Base-by-base conservation (phyloP, 2,113 vertebrate species). In the Aldabrachelys gigantea region DNA sequence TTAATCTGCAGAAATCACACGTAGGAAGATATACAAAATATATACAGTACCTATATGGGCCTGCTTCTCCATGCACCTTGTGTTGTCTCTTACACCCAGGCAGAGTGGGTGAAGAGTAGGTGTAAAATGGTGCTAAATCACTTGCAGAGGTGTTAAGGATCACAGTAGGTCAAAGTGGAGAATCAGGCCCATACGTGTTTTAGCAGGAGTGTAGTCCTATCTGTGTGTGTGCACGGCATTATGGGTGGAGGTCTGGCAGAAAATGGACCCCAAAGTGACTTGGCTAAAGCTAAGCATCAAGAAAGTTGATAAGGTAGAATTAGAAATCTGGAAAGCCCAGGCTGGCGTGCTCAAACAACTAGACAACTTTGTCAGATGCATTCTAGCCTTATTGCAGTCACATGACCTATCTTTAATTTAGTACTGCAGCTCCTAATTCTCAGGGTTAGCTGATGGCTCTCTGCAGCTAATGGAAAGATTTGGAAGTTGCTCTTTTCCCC, bases 1-100 rank as follows among this genome's bases (percentile, higher is more conserved):
- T 92, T 96, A 94, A 88, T 95, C 91, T 88, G 91, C 91, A 87
- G 91, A 82, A 83, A 4, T 8, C 27, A 31, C 53, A 44, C 88
- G 19, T 1, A 82, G 65, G 91, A 56, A 47, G 69, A 54, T 86
- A 0, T 6, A 1, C 1, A 89, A 89, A 84, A 5, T 29, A 25
- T 9, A 11, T 17, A 49, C 47, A 50, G 29, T 80, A 52, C 3
- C 53, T 49, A 21, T 1, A 13, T 1, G 81, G 89, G 83, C 2
- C 84, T 38, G 84, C 3, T 65, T 3, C 62, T 27, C 2, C 24
- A 2, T 6, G 22, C 57, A 59, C 4, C 49, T 56, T 0, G 0
- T 41, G 44, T 31, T 85, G 53, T 13, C 41, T 2, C 35, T 10
- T 2, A 0, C 31, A 17, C 0, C 0, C 41, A 25, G 12, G 24